These are phyloP conservation scores for Brachionus manjavacas DNA, from an alignment of 1,140 invertebrate species.

Conservation along the genomic window DNA sequence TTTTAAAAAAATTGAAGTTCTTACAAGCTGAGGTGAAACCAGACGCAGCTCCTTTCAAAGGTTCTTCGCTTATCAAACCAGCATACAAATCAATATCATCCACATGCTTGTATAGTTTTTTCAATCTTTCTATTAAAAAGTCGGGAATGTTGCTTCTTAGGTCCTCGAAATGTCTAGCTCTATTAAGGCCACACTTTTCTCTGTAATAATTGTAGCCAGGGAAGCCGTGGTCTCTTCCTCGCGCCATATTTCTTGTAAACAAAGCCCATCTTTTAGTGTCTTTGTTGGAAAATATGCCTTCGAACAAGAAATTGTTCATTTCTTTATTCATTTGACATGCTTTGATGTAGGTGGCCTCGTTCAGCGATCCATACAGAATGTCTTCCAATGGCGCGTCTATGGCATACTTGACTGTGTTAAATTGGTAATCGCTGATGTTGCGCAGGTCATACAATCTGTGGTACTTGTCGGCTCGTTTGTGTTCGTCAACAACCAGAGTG, in stretches of 20 bases:
- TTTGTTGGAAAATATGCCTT: not conserved
- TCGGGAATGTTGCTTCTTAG: conserved; percentile 61
- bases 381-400: not conserved
- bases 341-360: not conserved
- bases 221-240: conserved; percentile 86
- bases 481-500: not conserved
- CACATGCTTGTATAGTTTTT: conserved; percentile 35
- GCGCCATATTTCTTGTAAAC: conserved; percentile 90
- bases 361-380: not conserved
- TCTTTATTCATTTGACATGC: not conserved
- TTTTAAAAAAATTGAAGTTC: not conserved
- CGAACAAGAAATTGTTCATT: conserved; percentile 14
- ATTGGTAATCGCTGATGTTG: not conserved
- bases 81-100: conserved; percentile 47
- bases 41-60: conserved; percentile 75
- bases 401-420: not conserved
- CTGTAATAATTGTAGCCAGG: conserved; percentile 84
- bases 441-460: not conserved
- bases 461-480: not conserved
- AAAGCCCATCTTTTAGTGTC: conserved; percentile 54
- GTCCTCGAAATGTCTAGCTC: not conserved
- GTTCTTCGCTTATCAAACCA: conserved; percentile 73
- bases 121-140: not conserved
- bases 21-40: conserved; percentile 86
- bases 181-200: conserved; percentile 67